A percentile compares a stretch with the other conserved stretches of the same genome.
phyloP scores from a whole-genome alignment of 2,888 invertebrate genomes.

The Celastrina argiolus region DNA sequence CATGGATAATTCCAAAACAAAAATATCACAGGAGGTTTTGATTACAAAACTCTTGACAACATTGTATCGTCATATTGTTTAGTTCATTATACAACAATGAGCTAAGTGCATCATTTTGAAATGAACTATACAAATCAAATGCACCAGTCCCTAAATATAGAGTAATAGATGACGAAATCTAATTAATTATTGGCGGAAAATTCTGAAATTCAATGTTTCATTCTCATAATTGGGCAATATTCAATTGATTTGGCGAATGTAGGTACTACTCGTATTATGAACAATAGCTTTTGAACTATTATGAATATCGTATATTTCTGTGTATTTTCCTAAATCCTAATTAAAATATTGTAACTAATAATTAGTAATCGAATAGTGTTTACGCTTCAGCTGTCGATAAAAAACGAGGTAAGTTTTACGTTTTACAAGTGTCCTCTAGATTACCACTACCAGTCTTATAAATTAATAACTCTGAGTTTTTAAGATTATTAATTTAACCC shows the following conservation, averaged over 20 bases:
- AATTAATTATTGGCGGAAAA: not conserved
- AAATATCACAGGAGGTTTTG: not conserved
- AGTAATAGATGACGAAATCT: not conserved
- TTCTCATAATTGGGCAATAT: not conserved
- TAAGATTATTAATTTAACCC: too few species aligned
- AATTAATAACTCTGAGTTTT: too few species aligned
- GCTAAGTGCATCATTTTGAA: not conserved
- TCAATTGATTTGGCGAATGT: not conserved
- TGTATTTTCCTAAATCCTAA: too few species aligned
- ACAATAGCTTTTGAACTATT: not conserved
- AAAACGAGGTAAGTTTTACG: too few species aligned
- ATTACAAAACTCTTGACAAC: not conserved
- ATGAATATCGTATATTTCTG: not conserved
- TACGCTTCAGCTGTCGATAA: too few species aligned
- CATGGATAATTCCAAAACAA: not conserved
- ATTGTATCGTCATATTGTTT: not conserved
- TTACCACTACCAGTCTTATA: too few species aligned
- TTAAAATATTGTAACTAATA: too few species aligned
- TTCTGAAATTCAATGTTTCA: not conserved
- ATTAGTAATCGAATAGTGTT: too few species aligned
- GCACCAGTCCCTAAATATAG: too few species aligned
- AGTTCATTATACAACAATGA: too few species aligned
- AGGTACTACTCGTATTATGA: not conserved
- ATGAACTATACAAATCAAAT: not conserved
- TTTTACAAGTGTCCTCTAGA: too few species aligned